These are phyloP conservation scores for Aricia agestis DNA, from an alignment of 1,140 invertebrate genomes.

Conservation along the genomic window DNA sequence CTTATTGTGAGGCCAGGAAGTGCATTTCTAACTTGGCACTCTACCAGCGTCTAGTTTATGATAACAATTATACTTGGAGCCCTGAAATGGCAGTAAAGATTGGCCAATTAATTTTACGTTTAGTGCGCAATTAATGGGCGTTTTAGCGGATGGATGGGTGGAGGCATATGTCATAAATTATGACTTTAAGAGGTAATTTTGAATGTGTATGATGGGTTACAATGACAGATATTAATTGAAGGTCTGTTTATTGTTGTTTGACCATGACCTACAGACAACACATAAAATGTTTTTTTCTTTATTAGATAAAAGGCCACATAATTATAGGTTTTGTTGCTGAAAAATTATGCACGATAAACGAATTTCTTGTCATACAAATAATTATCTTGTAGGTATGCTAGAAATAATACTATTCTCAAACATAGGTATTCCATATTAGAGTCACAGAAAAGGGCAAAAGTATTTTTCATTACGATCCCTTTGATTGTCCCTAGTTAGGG, in stretches of 20 bases:
- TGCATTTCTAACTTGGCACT: background rate
- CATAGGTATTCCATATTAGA: no score
- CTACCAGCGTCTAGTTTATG: background rate
- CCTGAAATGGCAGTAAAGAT: slow-evolving; percentile 1
- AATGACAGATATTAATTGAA: background rate
- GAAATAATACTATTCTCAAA: no score
- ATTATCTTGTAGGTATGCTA: no score
- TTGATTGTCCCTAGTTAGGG: background rate
- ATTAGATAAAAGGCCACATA: no score
- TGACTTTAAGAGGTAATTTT: background rate
- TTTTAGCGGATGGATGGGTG: background rate
- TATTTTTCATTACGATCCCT: no score
- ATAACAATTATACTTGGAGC: slow-evolving; percentile 6
- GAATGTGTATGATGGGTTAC: background rate
- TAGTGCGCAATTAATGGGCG: background rate
- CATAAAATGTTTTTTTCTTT: no score
- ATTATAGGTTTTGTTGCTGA: no score
- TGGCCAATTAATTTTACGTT: background rate
- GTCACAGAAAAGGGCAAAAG: no score
- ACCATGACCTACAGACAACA: background rate
- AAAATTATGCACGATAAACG: no score
- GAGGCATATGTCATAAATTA: background rate
- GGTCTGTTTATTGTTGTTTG: background rate
- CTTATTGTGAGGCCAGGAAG: background rate
- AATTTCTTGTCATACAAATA: no score